phyloP scores from a whole-genome alignment of 2,797 vertebrate species.

The Hydrophis major region DNA sequence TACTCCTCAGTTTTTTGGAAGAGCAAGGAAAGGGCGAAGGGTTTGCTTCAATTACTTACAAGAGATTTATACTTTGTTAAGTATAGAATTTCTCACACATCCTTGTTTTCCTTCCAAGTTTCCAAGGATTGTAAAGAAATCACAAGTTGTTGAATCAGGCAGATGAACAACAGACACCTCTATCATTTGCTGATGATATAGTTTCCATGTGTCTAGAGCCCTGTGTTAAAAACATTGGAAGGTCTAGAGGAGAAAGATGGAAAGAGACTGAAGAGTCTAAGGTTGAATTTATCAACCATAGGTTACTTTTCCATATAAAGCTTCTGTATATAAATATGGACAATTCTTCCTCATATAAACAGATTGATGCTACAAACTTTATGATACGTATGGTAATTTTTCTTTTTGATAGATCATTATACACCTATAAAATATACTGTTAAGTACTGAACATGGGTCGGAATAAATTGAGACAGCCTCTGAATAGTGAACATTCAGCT shows the following conservation, averaged over 20 bases:
- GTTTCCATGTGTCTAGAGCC: not conserved
- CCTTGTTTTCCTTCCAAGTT: not conserved
- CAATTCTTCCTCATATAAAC: not conserved
- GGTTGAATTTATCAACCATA: not conserved
- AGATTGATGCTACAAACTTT: not conserved
- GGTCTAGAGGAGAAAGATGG: not conserved
- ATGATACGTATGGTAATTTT: not conserved
- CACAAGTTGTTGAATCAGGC: not conserved
- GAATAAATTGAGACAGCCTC: no score
- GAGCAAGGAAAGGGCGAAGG: not conserved
- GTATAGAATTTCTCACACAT: not conserved
- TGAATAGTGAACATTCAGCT: no score
- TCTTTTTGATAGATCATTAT: not conserved
- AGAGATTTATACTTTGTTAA: not conserved
- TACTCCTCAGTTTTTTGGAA: not conserved
- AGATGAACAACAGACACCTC: not conserved
- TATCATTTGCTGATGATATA: not conserved
- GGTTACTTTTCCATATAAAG: not conserved
- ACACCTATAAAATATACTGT: not conserved
- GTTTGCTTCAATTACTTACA: not conserved
- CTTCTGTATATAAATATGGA: no score
- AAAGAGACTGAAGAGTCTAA: not conserved
- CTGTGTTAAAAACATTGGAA: not conserved
- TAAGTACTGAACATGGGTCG: no score
- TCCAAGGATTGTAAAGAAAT: not conserved